phyloP scores from a whole-genome alignment of 2,888 invertebrate genomes.

The Zonitis immaculata region DNA sequence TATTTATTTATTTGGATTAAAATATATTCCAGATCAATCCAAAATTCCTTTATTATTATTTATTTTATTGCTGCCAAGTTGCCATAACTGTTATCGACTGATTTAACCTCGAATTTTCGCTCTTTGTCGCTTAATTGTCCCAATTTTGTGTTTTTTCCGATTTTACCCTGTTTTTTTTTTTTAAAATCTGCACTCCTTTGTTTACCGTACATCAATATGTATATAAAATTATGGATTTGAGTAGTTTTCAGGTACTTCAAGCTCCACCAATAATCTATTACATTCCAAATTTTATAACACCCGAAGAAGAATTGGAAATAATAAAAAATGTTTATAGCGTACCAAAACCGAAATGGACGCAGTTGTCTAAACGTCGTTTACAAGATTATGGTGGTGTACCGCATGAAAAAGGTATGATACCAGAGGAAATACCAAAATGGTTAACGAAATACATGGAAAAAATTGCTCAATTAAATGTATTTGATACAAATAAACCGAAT shows the following conservation, averaged over 20 bases:
- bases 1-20: no score
- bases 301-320: constrained; percentile 66
- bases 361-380: constrained; percentile 81
- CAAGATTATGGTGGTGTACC: constrained; percentile 98
- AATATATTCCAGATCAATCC: no score
- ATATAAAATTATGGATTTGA: constrained; percentile 28
- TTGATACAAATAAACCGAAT: constrained; percentile 74
- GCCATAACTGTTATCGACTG: no score
- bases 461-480: constrained; percentile 63
- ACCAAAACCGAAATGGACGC: constrained; percentile 96
- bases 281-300: constrained; percentile 80
- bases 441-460: constrained; percentile 65
- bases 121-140: not conserved
- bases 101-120: no score
- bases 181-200: not conserved
- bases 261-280: constrained; percentile 67
- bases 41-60: no score
- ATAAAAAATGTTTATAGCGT: constrained; percentile 68
- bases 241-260: constrained; percentile 42
- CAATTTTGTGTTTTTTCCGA: not conserved
- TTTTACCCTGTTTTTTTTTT: no score
- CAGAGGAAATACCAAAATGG: constrained; percentile 86
- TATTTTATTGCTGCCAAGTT: no score
- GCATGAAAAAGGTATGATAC: constrained; percentile 88
- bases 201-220: not conserved